These are phyloP conservation scores for Pachycephus smyrnensis DNA, from an alignment of 2,888 invertebrate genomes.

Conservation along the genomic window DNA sequence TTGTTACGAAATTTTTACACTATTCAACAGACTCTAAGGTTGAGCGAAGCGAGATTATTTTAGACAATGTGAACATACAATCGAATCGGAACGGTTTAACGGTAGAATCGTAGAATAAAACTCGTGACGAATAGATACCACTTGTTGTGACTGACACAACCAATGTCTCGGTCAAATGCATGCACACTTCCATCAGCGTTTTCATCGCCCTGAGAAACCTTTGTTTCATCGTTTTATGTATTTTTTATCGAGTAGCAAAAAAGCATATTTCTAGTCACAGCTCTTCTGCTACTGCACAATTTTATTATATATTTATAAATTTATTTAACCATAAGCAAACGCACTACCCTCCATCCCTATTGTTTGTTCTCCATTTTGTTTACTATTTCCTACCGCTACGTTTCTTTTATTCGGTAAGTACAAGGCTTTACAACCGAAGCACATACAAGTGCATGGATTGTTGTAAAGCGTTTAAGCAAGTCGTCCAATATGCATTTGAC, in stretches of 20 bases:
- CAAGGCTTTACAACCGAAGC: not conserved
- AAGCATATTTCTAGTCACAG: not conserved
- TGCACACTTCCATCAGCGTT: not conserved
- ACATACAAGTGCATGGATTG: not conserved
- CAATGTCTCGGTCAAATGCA: not conserved
- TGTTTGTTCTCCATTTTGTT: not conserved
- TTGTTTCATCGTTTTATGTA: not conserved
- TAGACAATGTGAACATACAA: slow-evolving; percentile 14
- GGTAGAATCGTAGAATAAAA: not conserved
- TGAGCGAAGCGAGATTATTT: slow-evolving; percentile 55
- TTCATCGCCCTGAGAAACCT: not conserved
- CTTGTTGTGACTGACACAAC: not conserved
- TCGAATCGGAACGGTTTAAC: not conserved
- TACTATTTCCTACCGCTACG: not conserved
- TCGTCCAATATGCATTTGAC: not conserved
- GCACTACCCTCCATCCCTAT: not conserved
- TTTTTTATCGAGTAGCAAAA: not conserved
- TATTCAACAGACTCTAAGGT: slow-evolving; percentile 43
- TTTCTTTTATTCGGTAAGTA: too few relatives aligned
- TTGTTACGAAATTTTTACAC: slow-evolving; percentile 5
- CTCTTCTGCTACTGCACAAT: not conserved
- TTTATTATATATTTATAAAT: not conserved
- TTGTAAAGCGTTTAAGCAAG: not conserved
- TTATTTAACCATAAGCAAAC: not conserved
- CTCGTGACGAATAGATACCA: not conserved